These are phyloP conservation scores for Apolygus lucorum DNA, from an alignment of 1,140 invertebrate species.

Conservation along the genomic window DNA sequence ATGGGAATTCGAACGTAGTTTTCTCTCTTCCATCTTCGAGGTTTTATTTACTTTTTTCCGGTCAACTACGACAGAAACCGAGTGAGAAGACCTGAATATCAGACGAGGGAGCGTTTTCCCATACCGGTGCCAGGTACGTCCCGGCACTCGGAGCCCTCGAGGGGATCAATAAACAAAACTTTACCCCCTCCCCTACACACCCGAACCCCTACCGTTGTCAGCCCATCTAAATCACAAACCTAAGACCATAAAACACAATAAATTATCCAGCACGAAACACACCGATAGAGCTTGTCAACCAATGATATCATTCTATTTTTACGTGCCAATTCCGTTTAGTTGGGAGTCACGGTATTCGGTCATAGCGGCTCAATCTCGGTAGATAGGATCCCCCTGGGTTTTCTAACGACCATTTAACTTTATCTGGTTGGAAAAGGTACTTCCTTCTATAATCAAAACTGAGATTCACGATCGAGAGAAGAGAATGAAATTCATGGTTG, in stretches of 20 bases:
- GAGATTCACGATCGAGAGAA: no score
- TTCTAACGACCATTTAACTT: constrained; percentile 15
- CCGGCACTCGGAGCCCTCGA: constrained; percentile 1
- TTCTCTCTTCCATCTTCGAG: neutral
- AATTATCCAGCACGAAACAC: constrained; percentile 24
- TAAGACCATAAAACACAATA: constrained; percentile 24
- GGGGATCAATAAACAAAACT: constrained; percentile 16
- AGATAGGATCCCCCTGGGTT: constrained; percentile 2
- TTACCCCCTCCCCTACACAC: neutral
- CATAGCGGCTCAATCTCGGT: constrained; percentile 3
- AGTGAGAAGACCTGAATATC: neutral
- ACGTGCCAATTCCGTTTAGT: constrained; percentile 16
- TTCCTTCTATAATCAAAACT: no score
- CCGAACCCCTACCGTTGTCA: neutral
- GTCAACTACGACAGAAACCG: neutral
- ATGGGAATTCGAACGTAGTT: no score
- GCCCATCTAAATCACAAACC: constrained; percentile 24
- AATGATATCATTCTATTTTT: constrained; percentile 23
- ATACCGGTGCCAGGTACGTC: neutral
- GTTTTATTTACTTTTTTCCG: neutral
- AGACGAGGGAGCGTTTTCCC: neutral
- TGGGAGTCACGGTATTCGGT: constrained; percentile 14
- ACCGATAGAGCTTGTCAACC: constrained; percentile 15
- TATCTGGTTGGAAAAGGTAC: neutral
- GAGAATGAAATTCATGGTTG: no score